These are phyloP conservation scores for Macroglossus sobrinus DNA, from an alignment of 2,113 vertebrate species.

Conservation along the genomic window DNA sequence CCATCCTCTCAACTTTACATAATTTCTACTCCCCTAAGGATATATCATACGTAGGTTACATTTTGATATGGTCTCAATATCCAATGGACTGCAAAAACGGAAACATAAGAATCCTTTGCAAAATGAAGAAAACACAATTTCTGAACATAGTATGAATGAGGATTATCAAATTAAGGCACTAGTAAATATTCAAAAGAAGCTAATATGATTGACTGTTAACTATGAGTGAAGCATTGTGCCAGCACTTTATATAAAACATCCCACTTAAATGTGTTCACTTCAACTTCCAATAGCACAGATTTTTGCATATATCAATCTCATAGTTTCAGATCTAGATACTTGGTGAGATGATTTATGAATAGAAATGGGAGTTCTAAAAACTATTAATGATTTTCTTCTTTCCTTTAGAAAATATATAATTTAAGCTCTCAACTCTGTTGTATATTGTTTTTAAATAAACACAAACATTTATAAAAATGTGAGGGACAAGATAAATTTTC, in stretches of 20 bases:
- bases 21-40: neutral
- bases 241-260: neutral
- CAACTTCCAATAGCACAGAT: neutral
- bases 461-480: neutral
- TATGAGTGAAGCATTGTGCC: neutral
- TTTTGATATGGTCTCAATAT: neutral
- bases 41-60: neutral
- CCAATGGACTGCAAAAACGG: neutral
- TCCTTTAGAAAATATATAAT: neutral
- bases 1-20: neutral
- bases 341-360: neutral
- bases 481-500: neutral
- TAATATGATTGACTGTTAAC: neutral
- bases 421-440: neutral
- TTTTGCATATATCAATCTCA: neutral
- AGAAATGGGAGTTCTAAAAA: neutral
- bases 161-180: neutral
- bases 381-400: neutral
- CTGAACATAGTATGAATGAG: neutral
- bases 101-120: neutral
- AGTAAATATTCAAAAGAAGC: neutral
- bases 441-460: constrained; percentile 36
- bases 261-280: neutral
- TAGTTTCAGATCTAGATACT: neutral
- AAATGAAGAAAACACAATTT: neutral